Base-by-base conservation (phyloP, 2,113 vertebrate genomes). In the Manacus vitellinus region DNA sequence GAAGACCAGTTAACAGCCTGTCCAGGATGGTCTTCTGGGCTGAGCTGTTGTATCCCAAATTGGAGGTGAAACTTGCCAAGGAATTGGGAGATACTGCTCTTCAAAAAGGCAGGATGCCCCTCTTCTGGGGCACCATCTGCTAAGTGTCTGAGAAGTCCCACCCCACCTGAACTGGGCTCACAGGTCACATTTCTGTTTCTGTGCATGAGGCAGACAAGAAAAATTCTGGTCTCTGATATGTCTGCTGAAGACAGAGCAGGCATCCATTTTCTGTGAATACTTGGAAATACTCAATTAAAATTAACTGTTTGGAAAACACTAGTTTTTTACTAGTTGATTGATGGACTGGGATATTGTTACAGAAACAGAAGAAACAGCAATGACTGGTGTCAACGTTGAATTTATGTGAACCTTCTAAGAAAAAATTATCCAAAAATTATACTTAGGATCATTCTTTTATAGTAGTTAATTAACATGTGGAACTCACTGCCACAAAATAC, bases 401-500 rank as follows among this genome's bases (percentile, higher is more conserved):
- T 94, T 90, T 80, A 85, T 82, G 46, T 25, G 78, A 93, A 77
- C 35, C 25, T 93, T 71, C 82, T 80, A 80, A 95, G 8, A 75
- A 93, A 88, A 96, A 83, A 83, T 56, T 56, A 35, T 83, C 75
- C 21, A 59, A 92, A 94, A 95, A 90, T 88, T 92, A n/a, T 63
- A 44, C 85, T 62, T 67, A 51, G 75, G 41, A 89, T 94, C 67
- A 56, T 83, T 95, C 93, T 96, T 92, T 90, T 63, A 78, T 70
- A 74, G 92, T 70, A 88, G 92, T 96, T 96, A 96, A 97, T 96
- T 96, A 97, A 97, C 95, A 94, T 46, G 63, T 97, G 94, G 90
- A 96, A 93, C 96, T 96, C 94, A 80, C 95, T 95, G 88, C 93
- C 92, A 92, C 95, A 96, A 96, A 97, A 96, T 88, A 96, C 93